Base-by-base conservation (phyloP, 2,113 vertebrate species). In the Poeciliopsis turrubarensis region DNA sequence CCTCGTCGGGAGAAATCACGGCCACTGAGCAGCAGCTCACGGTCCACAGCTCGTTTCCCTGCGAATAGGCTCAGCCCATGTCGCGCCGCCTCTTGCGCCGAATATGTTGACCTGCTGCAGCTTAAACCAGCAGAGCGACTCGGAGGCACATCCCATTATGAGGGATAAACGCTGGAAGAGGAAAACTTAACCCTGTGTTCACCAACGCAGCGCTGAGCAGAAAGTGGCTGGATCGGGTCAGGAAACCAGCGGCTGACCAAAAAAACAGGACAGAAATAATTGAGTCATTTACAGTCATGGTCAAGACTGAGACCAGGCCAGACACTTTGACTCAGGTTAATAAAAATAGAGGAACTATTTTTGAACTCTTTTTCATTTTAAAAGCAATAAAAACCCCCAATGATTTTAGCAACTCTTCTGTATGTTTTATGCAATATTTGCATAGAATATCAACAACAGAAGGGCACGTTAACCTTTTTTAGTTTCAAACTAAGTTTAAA, bases 91-190 rank as follows among this genome's bases (percentile, higher is more conserved):
- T 91, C 87, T 71, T 65, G 77, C 70, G 8, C 83, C 79, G 74
- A 88, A 83, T 86, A 73, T 79, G 87, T 80, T 89, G 92, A 92
- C 87, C 91, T 89, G 91, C 90, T 85, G 87, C 44, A 39, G 88
- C 88, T 91, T 77, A 91, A 84, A 90, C 31, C 82, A 65, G 85
- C 83, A 70, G 77, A 87, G 84, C 81, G 87, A 90, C 83, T 83
- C 84, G 78, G 86, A 79, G 88, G 85, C 91, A 91, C 90, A 94
- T 93, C 92, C 92, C 92, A 92, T 94, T 93, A 94, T 82, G 75
- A 87, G 73, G 91, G 91, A 93, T 92, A 73, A 92, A 80, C 86
- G 68, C 71, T 70, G 68, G 85, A 87, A 72, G 79, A 78, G 79
- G 75, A 76, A 72, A 86, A 88, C 67, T 92, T 94, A 93, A 93